Percentiles rank a stretch among this genome's conserved stretches.
Conservation (phyloP, 1,140 invertebrate species). For the Drosophila tani region DNA sequence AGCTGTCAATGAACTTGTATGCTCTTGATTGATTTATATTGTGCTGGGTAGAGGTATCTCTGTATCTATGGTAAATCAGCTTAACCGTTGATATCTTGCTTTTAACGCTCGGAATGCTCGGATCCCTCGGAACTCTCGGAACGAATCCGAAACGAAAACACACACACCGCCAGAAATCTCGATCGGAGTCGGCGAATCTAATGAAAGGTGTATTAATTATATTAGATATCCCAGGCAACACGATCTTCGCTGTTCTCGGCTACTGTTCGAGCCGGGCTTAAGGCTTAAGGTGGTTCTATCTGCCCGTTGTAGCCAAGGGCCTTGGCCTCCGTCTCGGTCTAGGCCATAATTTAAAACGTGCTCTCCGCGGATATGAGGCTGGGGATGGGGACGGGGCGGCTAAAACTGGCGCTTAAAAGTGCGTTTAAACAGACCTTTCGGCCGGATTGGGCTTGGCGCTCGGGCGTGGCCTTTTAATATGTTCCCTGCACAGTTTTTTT, state of each 20-base stretch:
- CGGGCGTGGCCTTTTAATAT: slow-evolving; percentile 65
- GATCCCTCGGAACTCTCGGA: slow-evolving; percentile 7
- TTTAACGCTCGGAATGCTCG: slow-evolving; percentile 25
- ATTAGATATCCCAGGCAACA: slow-evolving; percentile 68
- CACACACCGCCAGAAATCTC: slow-evolving; percentile 15
- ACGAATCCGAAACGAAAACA: slow-evolving; percentile 14
- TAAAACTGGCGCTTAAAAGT: slow-evolving; percentile 78
- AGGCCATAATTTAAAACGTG: slow-evolving; percentile 65
- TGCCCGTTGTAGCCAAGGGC: slow-evolving; percentile 6
- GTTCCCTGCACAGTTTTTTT: slow-evolving; percentile 1
- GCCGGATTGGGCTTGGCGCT: slow-evolving; percentile 75
- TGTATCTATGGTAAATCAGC: slow-evolving; percentile 64
- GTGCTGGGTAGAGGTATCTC: slow-evolving; percentile 60
- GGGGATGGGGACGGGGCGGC: slow-evolving; percentile 21
- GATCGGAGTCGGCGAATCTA: slow-evolving; percentile 46
- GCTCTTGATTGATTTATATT: slow-evolving; percentile 83
- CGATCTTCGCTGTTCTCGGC: slow-evolving; percentile 49
- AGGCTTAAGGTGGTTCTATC: slow-evolving; percentile 6
- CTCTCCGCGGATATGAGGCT: slow-evolving; percentile 25
- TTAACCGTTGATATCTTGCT: slow-evolving; percentile 63
- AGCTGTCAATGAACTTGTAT: slow-evolving; percentile 84
- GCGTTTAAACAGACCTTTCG: slow-evolving; percentile 62
- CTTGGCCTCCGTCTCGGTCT: slow-evolving; percentile 27
- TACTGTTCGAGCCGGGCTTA: slow-evolving; percentile 24
- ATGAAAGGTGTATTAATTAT: slow-evolving; percentile 77